phyloP scores from a whole-genome alignment of 2,888 invertebrate genomes.

The Toxonevra muliebris region DNA sequence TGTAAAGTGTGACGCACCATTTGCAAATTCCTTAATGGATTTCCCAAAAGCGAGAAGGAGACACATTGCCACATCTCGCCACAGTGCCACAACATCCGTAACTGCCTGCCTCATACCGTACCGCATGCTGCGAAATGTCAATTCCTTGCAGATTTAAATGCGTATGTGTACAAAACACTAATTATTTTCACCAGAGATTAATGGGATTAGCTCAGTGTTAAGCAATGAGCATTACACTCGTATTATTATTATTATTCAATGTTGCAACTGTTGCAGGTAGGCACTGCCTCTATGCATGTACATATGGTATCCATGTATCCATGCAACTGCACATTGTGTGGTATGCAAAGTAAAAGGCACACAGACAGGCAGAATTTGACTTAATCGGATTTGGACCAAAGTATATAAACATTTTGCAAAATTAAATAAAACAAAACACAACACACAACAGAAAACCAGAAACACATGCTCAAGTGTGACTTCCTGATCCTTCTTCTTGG shows the following conservation, averaged over 20 bases:
- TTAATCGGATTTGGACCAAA: neutral
- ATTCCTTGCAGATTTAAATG: constrained; percentile 26
- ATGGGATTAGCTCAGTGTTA: constrained; percentile 57
- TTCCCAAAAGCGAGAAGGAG: constrained; percentile 26
- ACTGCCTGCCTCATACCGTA: neutral
- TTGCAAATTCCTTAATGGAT: constrained; percentile 45
- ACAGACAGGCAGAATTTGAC: neutral
- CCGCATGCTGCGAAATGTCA: constrained; percentile 26
- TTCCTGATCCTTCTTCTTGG: too few relatives aligned
- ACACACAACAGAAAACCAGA: too few relatives aligned
- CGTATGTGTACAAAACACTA: constrained; percentile 57
- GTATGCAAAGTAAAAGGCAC: neutral
- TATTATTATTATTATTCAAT: constrained; percentile 53
- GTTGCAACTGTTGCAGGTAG: neutral
- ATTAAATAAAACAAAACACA: too few relatives aligned
- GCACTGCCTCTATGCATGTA: neutral
- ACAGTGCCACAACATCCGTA: neutral
- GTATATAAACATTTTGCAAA: neutral
- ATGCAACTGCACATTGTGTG: constrained; percentile 15
- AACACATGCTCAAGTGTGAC: too few relatives aligned
- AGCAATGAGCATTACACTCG: constrained; percentile 42
- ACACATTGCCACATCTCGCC: neutral
- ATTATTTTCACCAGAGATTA: constrained; percentile 61
- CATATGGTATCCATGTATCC: neutral
- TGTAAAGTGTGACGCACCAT: constrained; percentile 45